phyloP scores from a whole-genome alignment of 2,113 vertebrate genomes.

The Carollia perspicillata region DNA sequence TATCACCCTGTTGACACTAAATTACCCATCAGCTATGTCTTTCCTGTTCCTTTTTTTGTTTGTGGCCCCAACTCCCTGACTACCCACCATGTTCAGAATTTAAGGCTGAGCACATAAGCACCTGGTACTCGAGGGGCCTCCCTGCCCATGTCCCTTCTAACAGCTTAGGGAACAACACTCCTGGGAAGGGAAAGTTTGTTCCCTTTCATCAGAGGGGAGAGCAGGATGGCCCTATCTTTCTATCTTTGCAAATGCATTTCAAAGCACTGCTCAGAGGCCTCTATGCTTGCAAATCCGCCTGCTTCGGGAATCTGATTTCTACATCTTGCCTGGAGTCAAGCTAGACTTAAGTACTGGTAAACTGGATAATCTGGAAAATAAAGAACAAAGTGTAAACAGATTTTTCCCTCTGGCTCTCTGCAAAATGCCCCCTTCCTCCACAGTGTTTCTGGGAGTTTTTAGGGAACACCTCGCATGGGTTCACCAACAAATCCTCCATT shows the following conservation, averaged over 20 bases:
- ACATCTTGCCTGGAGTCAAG: background rate
- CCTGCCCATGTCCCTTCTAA: background rate
- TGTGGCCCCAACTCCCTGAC: background rate
- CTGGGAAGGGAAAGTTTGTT: background rate
- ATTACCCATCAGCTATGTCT: background rate
- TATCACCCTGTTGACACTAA: background rate
- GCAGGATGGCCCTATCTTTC: background rate
- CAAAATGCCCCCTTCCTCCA: background rate
- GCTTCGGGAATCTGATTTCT: background rate
- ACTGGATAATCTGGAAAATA: background rate
- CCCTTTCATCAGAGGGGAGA: background rate
- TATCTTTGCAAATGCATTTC: background rate
- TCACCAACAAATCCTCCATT: background rate
- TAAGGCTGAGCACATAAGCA: background rate
- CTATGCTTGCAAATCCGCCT: slow-evolving; percentile 13
- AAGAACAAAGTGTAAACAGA: background rate
- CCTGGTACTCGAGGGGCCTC: background rate
- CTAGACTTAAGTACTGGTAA: background rate
- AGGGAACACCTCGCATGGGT: background rate
- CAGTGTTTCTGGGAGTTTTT: background rate
- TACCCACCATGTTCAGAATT: background rate
- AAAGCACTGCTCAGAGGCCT: background rate
- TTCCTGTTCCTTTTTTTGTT: slow-evolving; percentile 9
- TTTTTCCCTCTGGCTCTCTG: background rate
- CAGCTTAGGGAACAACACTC: background rate